These are phyloP conservation scores for Drosophila prosaltans DNA, from an alignment of 1,140 invertebrate species.

Conservation along the genomic window DNA sequence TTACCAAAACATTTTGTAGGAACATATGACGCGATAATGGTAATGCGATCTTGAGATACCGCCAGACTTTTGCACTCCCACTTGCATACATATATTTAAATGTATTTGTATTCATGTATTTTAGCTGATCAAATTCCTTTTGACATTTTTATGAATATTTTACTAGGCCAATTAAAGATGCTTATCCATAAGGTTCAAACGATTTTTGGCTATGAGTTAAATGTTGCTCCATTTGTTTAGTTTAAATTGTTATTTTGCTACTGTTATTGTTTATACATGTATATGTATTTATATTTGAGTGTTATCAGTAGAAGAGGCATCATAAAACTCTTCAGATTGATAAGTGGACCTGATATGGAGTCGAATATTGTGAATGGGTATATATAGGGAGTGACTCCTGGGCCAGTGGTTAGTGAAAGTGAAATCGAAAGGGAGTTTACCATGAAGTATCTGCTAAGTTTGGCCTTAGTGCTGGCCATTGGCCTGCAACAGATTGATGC, in stretches of 20 bases:
- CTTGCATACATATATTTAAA: not conserved
- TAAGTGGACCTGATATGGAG: conserved; percentile 40
- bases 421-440: conserved; percentile 43
- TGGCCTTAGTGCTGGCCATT: conserved; percentile 63
- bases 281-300: conserved; percentile 1
- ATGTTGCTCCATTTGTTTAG: conserved; percentile 29
- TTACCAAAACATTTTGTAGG: not conserved
- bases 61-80: not conserved
- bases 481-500: conserved; percentile 66
- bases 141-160: conserved; percentile 62
- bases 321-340: conserved; percentile 63
- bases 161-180: conserved; percentile 48
- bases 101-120: too few relatives aligned
- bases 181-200: conserved; percentile 38
- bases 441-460: conserved; percentile 65
- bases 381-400: conserved; percentile 41
- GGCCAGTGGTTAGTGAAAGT: conserved; percentile 59
- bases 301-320: conserved; percentile 48
- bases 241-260: not conserved
- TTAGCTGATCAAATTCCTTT: conserved; percentile 23
- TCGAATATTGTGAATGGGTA: conserved; percentile 29
- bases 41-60: not conserved
- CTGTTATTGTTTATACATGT: conserved; percentile 1
- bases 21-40: not conserved
- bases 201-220: conserved; percentile 27